These are phyloP conservation scores for Capricornis sumatraensis DNA, from an alignment of 2,113 vertebrate species.

Conservation along the genomic window DNA sequence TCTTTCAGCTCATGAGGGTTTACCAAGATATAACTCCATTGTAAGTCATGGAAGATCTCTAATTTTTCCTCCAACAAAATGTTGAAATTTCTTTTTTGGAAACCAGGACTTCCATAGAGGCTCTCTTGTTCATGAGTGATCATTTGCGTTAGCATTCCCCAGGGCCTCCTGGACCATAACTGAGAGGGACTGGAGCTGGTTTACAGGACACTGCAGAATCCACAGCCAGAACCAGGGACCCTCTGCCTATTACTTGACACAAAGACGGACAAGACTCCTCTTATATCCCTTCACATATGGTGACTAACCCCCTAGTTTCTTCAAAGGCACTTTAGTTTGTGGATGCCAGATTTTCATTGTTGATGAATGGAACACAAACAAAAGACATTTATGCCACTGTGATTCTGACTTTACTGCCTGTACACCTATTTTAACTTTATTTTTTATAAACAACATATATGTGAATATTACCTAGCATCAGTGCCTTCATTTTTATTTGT, in stretches of 20 bases:
- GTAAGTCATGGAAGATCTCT: neutral
- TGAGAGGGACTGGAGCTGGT: neutral
- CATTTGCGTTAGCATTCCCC: neutral
- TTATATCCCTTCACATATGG: neutral
- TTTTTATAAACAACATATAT: neutral
- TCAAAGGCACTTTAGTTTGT: neutral
- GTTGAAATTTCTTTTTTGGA: neutral
- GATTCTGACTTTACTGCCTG: neutral
- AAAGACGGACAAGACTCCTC: neutral
- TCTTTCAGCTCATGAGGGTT: neutral
- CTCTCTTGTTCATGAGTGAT: neutral
- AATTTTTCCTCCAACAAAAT: neutral
- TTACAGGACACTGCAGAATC: neutral
- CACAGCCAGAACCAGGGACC: neutral
- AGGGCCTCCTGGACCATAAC: neutral
- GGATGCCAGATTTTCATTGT: neutral
- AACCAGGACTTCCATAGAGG: neutral
- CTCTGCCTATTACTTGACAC: neutral
- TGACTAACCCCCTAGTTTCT: neutral
- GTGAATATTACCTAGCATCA: neutral
- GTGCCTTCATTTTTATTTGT: neutral
- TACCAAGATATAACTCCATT: neutral
- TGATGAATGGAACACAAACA: neutral
- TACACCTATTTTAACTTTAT: neutral
- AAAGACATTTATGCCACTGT: neutral